A percentile compares a stretch with the other conserved stretches of the same genome.
These are phyloP conservation scores for Linnaemya vulpina DNA, from an alignment of 2,888 invertebrate species.

Conservation along the genomic window DNA sequence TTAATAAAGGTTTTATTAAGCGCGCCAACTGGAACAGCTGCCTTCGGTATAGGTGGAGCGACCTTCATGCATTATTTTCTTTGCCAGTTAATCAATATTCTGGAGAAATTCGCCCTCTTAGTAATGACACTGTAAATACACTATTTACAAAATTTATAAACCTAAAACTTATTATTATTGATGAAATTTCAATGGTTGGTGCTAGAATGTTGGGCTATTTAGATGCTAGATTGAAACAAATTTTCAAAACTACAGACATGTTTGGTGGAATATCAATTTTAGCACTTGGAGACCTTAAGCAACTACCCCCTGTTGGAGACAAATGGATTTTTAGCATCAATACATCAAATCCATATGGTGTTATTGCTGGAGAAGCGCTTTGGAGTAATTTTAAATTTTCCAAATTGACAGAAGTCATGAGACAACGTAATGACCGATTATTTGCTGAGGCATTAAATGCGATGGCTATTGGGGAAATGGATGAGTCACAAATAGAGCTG, in stretches of 20 bases:
- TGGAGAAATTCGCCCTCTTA: slow-evolving; percentile 50
- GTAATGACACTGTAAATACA: too few species aligned
- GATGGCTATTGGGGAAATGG: slow-evolving; percentile 47
- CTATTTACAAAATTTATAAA: slow-evolving; percentile 36
- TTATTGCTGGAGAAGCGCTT: slow-evolving; percentile 19
- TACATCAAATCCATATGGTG: too few species aligned
- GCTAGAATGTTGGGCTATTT: slow-evolving; percentile 41
- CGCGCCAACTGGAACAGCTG: too few species aligned
- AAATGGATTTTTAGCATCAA: too few species aligned
- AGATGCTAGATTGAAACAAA: slow-evolving; percentile 49
- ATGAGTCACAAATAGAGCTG: not conserved
- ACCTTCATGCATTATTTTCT: too few species aligned
- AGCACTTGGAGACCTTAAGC: slow-evolving; percentile 28
- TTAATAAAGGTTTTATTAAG: slow-evolving; percentile 44
- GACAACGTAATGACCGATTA: slow-evolving; percentile 19
- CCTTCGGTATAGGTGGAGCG: too few species aligned
- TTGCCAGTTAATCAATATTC: too few species aligned
- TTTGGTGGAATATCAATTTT: slow-evolving; percentile 49
- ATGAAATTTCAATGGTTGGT: too few species aligned
- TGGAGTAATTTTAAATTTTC: slow-evolving; percentile 22
- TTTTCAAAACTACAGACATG: slow-evolving; percentile 39
- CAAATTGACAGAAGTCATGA: slow-evolving; percentile 31
- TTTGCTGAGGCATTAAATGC: slow-evolving; percentile 24
- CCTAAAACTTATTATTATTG: slow-evolving; percentile 58
- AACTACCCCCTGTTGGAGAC: too few species aligned